Conservation (phyloP, 2,888 invertebrate genomes). For the Drosophila yooni region DNA sequence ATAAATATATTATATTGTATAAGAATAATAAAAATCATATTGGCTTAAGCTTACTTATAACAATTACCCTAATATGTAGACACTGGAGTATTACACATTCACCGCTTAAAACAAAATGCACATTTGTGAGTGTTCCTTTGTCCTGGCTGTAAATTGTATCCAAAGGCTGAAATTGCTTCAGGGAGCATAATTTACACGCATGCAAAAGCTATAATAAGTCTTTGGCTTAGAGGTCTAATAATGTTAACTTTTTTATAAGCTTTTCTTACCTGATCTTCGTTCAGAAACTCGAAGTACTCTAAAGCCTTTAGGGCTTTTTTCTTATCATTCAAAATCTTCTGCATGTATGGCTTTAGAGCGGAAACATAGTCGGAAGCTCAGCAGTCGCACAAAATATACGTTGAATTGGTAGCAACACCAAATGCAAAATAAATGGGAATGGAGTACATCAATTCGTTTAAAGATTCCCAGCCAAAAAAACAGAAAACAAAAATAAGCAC, state of each 20-base stretch:
- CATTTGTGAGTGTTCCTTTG: conserved; percentile 76
- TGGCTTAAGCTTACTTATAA: too few relatives aligned
- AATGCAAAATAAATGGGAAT: conserved; percentile 61
- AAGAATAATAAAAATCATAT: not conserved
- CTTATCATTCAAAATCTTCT: conserved; percentile 80
- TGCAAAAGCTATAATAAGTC: conserved; percentile 53
- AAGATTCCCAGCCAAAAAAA: conserved; percentile 54
- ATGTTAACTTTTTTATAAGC: not conserved
- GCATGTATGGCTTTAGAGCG: conserved; percentile 77
- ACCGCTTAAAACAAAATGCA: conserved; percentile 83
- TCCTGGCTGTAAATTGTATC: conserved; percentile 82
- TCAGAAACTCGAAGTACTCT: conserved; percentile 82
- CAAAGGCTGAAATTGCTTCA: conserved; percentile 81
- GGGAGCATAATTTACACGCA: conserved; percentile 71
- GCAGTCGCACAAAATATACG: conserved; percentile 81
- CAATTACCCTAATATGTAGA: conserved; percentile 75
- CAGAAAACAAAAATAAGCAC: conserved; percentile 40
- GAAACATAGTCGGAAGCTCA: conserved; percentile 88
- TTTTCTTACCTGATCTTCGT: conserved; percentile 70
- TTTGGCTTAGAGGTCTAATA: not conserved
- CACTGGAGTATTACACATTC: conserved; percentile 84
- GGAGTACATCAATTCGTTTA: conserved; percentile 54
- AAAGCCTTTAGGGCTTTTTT: conserved; percentile 75
- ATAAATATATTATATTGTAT: not conserved
- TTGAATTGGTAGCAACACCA: conserved; percentile 47